Evolutionary conservation across 2,113 vertebrate species (phyloP), one percentile per base, ranked within the genome.

Genomic region (Semnornis frantzii): DNA sequence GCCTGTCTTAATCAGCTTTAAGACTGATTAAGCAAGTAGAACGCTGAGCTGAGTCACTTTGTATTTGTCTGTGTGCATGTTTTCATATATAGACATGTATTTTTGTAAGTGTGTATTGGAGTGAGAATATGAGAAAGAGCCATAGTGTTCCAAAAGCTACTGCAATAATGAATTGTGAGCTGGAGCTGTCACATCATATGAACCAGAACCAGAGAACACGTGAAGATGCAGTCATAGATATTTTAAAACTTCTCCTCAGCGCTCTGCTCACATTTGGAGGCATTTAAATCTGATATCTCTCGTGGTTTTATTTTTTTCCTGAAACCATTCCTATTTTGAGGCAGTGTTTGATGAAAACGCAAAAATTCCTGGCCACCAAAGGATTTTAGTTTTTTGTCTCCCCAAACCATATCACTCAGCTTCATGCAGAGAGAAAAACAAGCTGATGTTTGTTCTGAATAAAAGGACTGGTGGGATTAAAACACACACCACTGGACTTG

Each of bases 131-230:
- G 76, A 83, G 70, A 77, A 71, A 85, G 57, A 85, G 75, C 65
- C 65, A 77, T 5, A 34, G 65, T 3, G 66, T 75, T 92, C 93
- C 90, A 90, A 94, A 90, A 95, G 94, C 87, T 80, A 81, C 64
- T 93, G 92, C 85, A 86, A 58, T 84, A 83, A 84, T 2, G 5
- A 82, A 62, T 86, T 6, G 50, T 7, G 23, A 94, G 73, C 93
- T 94, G 93, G 94, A 95, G 70, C 82, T 93, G 94, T 94, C 96
- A 92, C 82, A 92, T 91, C 90, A 69, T 93, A 88, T 92, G 93
- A 94, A 96, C 94, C 74, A 91, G 90, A 86, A 80, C 70, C 63
- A 76, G 42, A 62, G 55, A 94, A 92, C 83, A 85, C 7, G 15
- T 85, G 92, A 92, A 94, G 85, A 84, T 6, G 6, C 81, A 92